Evolutionary conservation across 92 coral and sea anemone genomes (phyloP), one percentile per base, ranked within the genome.

Genomic region (Palythoa grandis): DNA sequence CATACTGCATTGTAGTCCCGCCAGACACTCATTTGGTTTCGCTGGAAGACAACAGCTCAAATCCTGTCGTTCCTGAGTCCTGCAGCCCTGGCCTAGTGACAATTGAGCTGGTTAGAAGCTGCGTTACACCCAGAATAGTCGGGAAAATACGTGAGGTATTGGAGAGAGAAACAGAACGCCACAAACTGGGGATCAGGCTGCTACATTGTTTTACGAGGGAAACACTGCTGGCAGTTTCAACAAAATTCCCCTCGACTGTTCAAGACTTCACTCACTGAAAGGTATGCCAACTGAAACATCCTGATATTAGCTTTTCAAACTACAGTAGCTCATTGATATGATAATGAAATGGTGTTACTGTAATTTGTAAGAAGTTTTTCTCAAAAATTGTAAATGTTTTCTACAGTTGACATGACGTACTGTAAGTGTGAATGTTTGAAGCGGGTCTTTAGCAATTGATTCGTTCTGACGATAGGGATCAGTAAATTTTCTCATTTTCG

Each of bases 61-160:
- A 35, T 12, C 75, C 47, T 22, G 75, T 11, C 50, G 78, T 52
- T 38, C 85, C 16, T 57, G 38, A 43, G 56, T 13, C 35, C 76
- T 14, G 52, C 77, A 86, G 89, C 80, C 50, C 90, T 67, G 69
- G 65, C 20, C 83, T 75, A 43, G 77, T 63, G 43, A 66, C 72
- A 48, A 83, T 65, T 39, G 88, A 86, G 17, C 89, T 86, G 17
- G 38, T 68, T 61, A 47, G 20, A 52, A 68, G 89, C 63, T 86
- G 89, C 25, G 71, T 77, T 11, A 86, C 89, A 14, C 85, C 85
- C 24, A 43, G 67, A 68, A 77, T 52, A 56, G 77, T 86, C 19
- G 50, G 20, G 47, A 72, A 39, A 22, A 78, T 86, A 70, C 78
- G 37, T 76, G 70, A 65, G 69, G 78, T 85, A 10, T 66, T 77